Evolutionary conservation across 35 echinoderm and acorn worm species (phyloP), one percentile per base, ranked within the genome.

Genomic region (Acanthaster planci): DNA sequence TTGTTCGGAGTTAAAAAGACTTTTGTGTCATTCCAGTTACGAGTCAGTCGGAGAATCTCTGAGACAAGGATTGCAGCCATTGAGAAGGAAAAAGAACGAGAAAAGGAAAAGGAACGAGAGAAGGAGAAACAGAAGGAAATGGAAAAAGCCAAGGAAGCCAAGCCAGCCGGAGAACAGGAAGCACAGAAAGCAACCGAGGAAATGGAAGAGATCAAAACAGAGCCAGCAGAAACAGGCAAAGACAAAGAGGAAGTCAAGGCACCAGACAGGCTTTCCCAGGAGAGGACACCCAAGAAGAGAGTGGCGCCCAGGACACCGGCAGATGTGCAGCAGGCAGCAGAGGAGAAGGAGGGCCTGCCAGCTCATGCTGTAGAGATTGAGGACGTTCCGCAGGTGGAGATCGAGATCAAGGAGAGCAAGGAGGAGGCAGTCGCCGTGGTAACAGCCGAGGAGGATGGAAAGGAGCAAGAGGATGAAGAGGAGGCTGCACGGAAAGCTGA

Each of bases 31-130:
- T 8, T 51, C 22, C 52, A 93, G 86, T 80, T 93, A 27, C 52
- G 92, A 81, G 86, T 88, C 17, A 88, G 92, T 51, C 80, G 86
- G 21, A 82, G 87, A 53, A 77, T 84, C 8, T 88, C 86, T 35
- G 86, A 88, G 79, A 88, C 92, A 14, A 80, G 76, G 76, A 82
- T 89, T 68, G 86, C 92, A 50, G 81, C 80, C 30, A 88, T 84
- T 18, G 81, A 88, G 40, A 81, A 86, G 60, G 78, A 87, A 58
- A 59, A 81, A 27, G 87, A 89, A 34, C 18, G n/a, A 19, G 60
- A 55, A 17, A 83, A 60, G 40, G 82, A 78, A 21, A 86, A 67
- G 36, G 51, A 91, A 38, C 52, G 51, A 67, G 52, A 57, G 60
- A 56, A 51, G 37, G 29, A 40, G 12, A 37, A 72, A 85, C 44